Conservation (phyloP, 2,113 vertebrate species). For the Pionites leucogaster region DNA sequence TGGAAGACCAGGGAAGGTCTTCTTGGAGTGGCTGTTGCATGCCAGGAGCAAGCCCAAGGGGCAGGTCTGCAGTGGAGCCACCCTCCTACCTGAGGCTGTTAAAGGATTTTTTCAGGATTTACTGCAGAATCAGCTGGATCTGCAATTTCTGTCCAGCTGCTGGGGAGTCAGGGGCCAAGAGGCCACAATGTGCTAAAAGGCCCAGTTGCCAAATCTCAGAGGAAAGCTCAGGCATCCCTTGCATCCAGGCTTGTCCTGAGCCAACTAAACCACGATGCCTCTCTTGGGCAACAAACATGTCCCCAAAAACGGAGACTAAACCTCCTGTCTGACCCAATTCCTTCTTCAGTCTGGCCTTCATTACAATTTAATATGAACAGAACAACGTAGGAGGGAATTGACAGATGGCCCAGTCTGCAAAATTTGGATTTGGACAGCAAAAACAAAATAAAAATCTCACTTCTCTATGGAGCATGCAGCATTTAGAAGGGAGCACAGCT, state of each 20-base stretch:
- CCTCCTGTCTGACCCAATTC: slow-evolving; percentile 60
- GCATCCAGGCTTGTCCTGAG: neutral
- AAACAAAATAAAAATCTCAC: neutral
- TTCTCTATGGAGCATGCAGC: neutral
- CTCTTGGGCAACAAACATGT: slow-evolving; percentile 36
- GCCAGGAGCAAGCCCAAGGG: accelerated
- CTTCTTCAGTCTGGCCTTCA: slow-evolving; percentile 58
- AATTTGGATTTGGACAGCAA: slow-evolving; percentile 49
- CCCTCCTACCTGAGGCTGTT: neutral
- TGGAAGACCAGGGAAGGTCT: neutral
- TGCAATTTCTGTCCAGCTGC: slow-evolving; percentile 4
- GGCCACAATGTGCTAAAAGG: neutral
- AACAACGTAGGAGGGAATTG: slow-evolving; percentile 63
- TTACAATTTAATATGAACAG: slow-evolving; percentile 63
- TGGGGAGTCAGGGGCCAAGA: neutral
- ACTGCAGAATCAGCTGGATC: slow-evolving; percentile 11
- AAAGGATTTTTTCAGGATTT: neutral
- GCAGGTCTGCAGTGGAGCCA: neutral
- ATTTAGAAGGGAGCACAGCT: neutral
- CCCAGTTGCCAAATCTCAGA: neutral
- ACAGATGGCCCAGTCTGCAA: slow-evolving; percentile 65
- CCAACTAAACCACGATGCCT: slow-evolving; percentile 10
- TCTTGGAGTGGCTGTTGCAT: accelerated
- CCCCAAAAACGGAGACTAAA: slow-evolving; percentile 37
- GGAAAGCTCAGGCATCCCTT: slow-evolving; percentile 16